These are phyloP conservation scores for Hoplostethus mediterraneus DNA, from an alignment of 2,797 vertebrate genomes.

Conservation along the genomic window DNA sequence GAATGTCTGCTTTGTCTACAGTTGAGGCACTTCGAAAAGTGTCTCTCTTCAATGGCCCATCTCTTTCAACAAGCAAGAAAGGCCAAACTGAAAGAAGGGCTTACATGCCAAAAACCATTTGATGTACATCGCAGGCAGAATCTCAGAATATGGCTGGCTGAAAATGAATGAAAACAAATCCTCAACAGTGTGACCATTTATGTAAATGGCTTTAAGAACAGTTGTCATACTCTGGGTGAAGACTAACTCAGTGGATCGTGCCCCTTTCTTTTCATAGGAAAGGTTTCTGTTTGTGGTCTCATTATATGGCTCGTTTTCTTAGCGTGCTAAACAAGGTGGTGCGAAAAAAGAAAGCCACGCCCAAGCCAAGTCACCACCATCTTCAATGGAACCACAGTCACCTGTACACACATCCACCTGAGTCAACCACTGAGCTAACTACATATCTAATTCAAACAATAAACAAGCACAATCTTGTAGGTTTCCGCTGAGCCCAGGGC, in stretches of 20 bases:
- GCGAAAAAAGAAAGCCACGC: slow-evolving; percentile 6
- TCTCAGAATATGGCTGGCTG: slow-evolving; percentile 9
- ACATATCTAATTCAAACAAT: slow-evolving; percentile 42
- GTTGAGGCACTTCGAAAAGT: slow-evolving; percentile 35
- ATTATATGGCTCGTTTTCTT: slow-evolving; percentile 3
- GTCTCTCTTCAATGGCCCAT: slow-evolving; percentile 37
- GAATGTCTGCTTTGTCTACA: slow-evolving; percentile 29
- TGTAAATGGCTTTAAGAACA: slow-evolving; percentile 10
- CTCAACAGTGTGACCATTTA: slow-evolving; percentile 9
- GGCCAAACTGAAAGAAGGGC: slow-evolving; percentile 44
- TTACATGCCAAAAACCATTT: slow-evolving; percentile 48
- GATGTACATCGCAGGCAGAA: slow-evolving; percentile 32
- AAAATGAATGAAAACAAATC: slow-evolving; percentile 22
- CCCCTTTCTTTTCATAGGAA: slow-evolving; percentile 15
- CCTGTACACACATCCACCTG: slow-evolving; percentile 44
- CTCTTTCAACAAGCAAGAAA: slow-evolving; percentile 47
- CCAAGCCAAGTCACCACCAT: slow-evolving; percentile 16
- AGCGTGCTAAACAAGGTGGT: slow-evolving; percentile 32
- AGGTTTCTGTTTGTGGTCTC: slow-evolving; percentile 3
- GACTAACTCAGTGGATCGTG: neutral
- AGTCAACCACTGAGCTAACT: slow-evolving; percentile 41
- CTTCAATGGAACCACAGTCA: slow-evolving; percentile 45
- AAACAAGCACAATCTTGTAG: slow-evolving; percentile 55
- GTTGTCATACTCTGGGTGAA: neutral
- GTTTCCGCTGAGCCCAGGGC: slow-evolving; percentile 15